These are phyloP conservation scores for Salvelinus fontinalis DNA, from an alignment of 2,113 vertebrate species.

Conservation along the genomic window DNA sequence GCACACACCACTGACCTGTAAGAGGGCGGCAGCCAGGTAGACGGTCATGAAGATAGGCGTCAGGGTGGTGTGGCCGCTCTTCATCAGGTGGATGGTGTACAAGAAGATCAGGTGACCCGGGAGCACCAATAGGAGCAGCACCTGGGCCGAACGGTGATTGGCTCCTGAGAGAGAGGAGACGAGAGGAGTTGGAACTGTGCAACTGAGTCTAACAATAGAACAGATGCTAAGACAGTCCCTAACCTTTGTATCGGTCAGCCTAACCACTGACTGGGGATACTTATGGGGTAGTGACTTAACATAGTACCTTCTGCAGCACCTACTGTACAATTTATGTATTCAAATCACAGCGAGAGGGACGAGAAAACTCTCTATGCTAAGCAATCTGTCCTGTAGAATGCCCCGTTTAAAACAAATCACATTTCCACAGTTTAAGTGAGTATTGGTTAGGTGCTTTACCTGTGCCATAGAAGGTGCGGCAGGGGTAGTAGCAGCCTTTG, in stretches of 20 bases:
- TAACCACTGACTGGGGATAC: too few relatives aligned
- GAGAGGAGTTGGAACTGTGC: neutral
- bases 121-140: constrained; percentile 87
- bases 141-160: constrained; percentile 95
- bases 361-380: too few relatives aligned
- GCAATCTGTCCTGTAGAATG: too few relatives aligned
- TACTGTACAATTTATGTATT: too few relatives aligned
- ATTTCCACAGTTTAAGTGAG: neutral
- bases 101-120: constrained; percentile 95
- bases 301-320: too few relatives aligned
- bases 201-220: too few relatives aligned
- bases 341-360: too few relatives aligned
- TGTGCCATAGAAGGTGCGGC: constrained; percentile 88
- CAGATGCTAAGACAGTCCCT: too few relatives aligned
- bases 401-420: too few relatives aligned
- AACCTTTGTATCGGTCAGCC: too few relatives aligned
- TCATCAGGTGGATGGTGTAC: constrained; percentile 96
- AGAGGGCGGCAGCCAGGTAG: constrained; percentile 86
- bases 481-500: constrained; percentile 89
- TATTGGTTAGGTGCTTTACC: constrained; percentile 65
- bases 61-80: constrained; percentile 92
- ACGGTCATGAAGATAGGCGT: constrained; percentile 89
- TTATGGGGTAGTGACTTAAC: too few relatives aligned
- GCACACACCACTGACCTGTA: constrained; percentile 81
- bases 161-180: constrained; percentile 73